Base-by-base conservation (phyloP, 2,797 vertebrate species). In the Sebastes oblongus region DNA sequence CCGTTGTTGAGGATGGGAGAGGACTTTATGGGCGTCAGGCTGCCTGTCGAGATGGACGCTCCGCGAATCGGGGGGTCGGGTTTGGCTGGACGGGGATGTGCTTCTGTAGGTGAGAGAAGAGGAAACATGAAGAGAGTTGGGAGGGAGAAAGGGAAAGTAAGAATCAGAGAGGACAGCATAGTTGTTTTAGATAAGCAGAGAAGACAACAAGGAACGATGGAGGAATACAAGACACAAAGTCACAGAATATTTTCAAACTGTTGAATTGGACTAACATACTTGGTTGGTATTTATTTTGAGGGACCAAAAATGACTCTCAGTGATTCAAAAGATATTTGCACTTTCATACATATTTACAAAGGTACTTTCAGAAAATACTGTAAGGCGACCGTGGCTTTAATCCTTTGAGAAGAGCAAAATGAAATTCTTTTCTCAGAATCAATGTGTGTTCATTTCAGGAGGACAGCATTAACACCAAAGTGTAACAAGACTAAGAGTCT, bases 1-100 rank as follows among this genome's bases (percentile, higher is more conserved):
- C 98, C 97, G 14, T 96, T 98, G 95, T 98, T 99, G 88, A 99
- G 97, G 89, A 99, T 97, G 39, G 98, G 97, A 0, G 96, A 94
- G 24, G 97, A 92, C 91, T 99, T 99, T 58, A 98, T 97, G 76
- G 98, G 98, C 22, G 97, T 97, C 94, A 98, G 95, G 91, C 92
- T 96, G 85, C 94, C 96, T 32, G 96, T 97, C 64, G 97, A 96
- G 81, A 97, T 96, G 72, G 97, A 95, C 50, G 91, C 87, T 55
- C 93, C 96, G 64, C 97, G 97, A 46, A 22, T 9, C 0, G 95
- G 95, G 0, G 96, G 96, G 65, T 97, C 96, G 24, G 95, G 95
- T 91, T 97, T 98, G 0, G 96, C 96, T 0, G 98, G 98, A 81
- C 97, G 96, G 0, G 98, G 98, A 86, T 99, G 98, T 77, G 97